Evolutionary conservation across 2,888 invertebrate genomes (phyloP), one percentile per base, ranked within the genome.

Genomic region (Corbicula japonica): DNA sequence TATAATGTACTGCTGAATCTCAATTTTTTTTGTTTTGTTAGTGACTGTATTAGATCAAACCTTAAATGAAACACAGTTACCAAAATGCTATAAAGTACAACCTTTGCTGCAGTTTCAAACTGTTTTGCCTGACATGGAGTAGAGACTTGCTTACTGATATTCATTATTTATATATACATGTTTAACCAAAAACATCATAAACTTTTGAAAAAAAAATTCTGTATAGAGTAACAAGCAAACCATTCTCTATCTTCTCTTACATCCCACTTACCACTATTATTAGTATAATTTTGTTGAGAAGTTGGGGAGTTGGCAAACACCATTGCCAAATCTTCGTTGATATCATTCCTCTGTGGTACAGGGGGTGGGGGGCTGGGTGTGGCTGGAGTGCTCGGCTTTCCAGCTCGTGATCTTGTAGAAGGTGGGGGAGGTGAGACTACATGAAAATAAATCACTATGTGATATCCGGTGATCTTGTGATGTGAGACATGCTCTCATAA

Each of bases 381-480:
- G 30, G 73, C 46, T 12, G 78, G 74, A 10, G 75, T 80, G n/a
- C 52, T 60, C 41, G 69, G 52, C 60, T 71, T 71, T 32, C 66
- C 61, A n/a, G 95, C 86, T 95, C 95, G 30, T 95, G 95, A 72
- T 60, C 87, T 80, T 46, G 86, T 76, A 26, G 84, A 85, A 8
- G 96, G 95, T 93, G 98, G 97, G 76, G 98, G 98, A 80, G 98
- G 97, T 56, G 97, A 97, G 95, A 98, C 98, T 98, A 84, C 18
- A 70, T n/a, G n/a, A n/a, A n/a, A n/a, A n/a, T n/a, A n/a, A n/a
- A n/a, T n/a, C n/a, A n/a, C n/a, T n/a, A n/a, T n/a, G n/a, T n/a
- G n/a, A n/a, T n/a, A n/a, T n/a, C n/a, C n/a, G n/a, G n/a, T n/a
- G n/a, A n/a, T n/a, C n/a, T n/a, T n/a, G n/a, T n/a, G n/a, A n/a